Evolutionary conservation across 2,113 vertebrate genomes (phyloP), one percentile per base, ranked within the genome.

Genomic region (Poicephalus meyeri): DNA sequence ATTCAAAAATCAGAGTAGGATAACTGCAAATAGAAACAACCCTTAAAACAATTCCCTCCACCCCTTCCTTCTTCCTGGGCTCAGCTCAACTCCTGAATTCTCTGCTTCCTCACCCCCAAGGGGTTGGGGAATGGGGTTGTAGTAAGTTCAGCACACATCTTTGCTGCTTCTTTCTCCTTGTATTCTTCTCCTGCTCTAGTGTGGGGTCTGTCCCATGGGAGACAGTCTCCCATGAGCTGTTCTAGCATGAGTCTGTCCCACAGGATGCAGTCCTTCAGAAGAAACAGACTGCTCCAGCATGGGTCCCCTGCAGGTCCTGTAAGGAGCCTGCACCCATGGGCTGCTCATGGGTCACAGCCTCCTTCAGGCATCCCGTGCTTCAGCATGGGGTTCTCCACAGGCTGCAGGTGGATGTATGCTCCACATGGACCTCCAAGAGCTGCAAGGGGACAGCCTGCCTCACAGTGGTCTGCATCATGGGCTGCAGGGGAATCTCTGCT

Each of bases 391-490:
- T 68, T 58, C 41, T 58, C 8, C 18, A 8, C 0, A 3, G 72
- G 39, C 49, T 78, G 37, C 37, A 63, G 17, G 23, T 39, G 19
- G 39, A 10, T 31, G 7, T 60, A 15, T 39, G 33, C 50, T 85
- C 7, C 4, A 1, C 13, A 7, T 46, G 29, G 28, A 13, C 44
- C 19, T 26, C 9, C 11, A 6, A 2, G 16, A 23, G 26, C 42
- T 50, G 16, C 15, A 17, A 25, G 6, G 7, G 26, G 13, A 55
- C 24, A 26, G 8, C 12, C 29, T 46, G 18, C 47, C 16, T 82
- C 53, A 33, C 11, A 10, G 6, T 18, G 8, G 11, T 9, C 63
- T 83, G 12, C 23, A n/a, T 52, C 37, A 14, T 0, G 0, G 23
- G 35, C 33, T 89, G 37, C 13, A 23, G 18, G 35, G 26, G 15